Conservation (phyloP, 2,888 invertebrate species). For the Ctena decussata region DNA sequence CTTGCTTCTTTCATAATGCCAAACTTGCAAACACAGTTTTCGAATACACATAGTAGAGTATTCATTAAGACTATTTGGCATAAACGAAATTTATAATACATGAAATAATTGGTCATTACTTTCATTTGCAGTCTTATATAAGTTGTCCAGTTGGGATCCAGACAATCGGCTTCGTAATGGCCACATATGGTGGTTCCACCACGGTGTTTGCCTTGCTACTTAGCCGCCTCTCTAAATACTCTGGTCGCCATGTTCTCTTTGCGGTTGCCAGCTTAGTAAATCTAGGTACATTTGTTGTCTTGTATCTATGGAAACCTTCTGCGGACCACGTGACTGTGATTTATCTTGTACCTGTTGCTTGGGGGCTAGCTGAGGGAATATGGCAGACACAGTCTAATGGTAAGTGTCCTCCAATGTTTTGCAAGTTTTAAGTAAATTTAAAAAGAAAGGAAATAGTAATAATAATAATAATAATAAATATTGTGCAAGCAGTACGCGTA, state of each 20-base stretch:
- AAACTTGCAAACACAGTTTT: too few relatives aligned
- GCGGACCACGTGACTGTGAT: slow-evolving; percentile 55
- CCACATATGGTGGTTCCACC: slow-evolving; percentile 74
- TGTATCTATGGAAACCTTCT: slow-evolving; percentile 72
- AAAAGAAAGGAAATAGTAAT: too few relatives aligned
- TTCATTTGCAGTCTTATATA: slow-evolving; percentile 73
- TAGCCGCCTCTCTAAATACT: slow-evolving; percentile 70
- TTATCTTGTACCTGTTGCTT: slow-evolving; percentile 71
- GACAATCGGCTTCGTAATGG: slow-evolving; percentile 80
- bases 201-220: slow-evolving; percentile 72
- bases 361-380: slow-evolving; percentile 78
- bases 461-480: too few relatives aligned
- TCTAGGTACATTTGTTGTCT: slow-evolving; percentile 65
- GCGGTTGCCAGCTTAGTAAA: slow-evolving; percentile 67
- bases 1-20: too few relatives aligned
- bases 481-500: too few relatives aligned
- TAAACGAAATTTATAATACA: too few relatives aligned
- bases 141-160: slow-evolving; percentile 79
- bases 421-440: too few relatives aligned
- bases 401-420: slow-evolving; percentile 14
- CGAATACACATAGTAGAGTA: too few relatives aligned
- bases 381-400: slow-evolving; percentile 79
- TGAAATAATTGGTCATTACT: too few relatives aligned
- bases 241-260: slow-evolving; percentile 73
- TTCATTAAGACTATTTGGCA: too few relatives aligned